Conservation (phyloP, 1,140 invertebrate genomes). For the Diuraphis noxia region DNA sequence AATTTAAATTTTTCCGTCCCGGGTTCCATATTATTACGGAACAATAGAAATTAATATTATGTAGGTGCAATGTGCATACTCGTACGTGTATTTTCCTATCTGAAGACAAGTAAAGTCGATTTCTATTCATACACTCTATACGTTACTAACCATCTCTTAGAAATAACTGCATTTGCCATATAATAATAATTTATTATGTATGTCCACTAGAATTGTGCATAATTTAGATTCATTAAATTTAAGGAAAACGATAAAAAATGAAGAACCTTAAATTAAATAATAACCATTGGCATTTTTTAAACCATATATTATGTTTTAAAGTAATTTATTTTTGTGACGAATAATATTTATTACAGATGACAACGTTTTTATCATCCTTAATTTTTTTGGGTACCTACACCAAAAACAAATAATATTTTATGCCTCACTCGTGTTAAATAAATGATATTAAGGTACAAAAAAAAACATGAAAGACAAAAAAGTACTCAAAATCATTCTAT, state of each 20-base stretch:
- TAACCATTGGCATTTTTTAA: not conserved
- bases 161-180: not conserved
- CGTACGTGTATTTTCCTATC: not conserved
- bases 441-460: not conserved
- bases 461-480: not conserved
- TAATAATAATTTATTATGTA: not conserved
- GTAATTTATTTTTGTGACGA: too few relatives aligned
- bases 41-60: not conserved
- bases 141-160: not conserved
- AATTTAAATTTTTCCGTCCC: slow-evolving; percentile 6
- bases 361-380: not conserved
- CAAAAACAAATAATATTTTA: not conserved
- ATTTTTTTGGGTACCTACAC: not conserved
- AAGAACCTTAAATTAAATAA: not conserved
- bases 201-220: not conserved
- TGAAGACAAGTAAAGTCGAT: not conserved
- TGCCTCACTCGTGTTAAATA: not conserved
- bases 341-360: too few relatives aligned
- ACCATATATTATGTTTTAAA: not conserved
- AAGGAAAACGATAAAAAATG: not conserved
- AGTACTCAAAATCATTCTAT: not conserved
- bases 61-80: not conserved
- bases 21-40: not conserved
- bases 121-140: not conserved
- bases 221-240: not conserved